A percentile compares a stretch with the other conserved stretches of the same genome.
phyloP scores from a whole-genome alignment of 2,113 vertebrate species.

The Chunga burmeisteri region DNA sequence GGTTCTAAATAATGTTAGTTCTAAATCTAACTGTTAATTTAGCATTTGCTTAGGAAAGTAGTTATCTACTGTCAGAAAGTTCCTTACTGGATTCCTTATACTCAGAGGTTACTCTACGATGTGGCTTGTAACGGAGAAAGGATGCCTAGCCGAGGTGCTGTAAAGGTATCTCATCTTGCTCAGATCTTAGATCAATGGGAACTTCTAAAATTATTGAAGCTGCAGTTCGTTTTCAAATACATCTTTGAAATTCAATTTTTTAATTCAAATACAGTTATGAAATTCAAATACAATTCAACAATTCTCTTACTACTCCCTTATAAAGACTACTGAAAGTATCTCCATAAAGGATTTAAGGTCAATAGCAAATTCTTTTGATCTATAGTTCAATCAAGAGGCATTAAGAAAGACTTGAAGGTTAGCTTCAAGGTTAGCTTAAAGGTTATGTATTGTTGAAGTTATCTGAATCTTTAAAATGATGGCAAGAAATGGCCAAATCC shows the following conservation, averaged over 20 bases:
- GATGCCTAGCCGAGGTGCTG: background rate
- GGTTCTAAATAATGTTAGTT: conserved; percentile 1
- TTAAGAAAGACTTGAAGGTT: background rate
- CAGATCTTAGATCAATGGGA: background rate
- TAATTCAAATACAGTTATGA: background rate
- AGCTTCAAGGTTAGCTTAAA: background rate
- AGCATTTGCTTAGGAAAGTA: background rate
- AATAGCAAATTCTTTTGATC: background rate
- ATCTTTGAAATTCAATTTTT: background rate
- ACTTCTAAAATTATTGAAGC: background rate
- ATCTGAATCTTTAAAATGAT: background rate
- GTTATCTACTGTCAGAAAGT: background rate
- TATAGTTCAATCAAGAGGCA: background rate
- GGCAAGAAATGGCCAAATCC: background rate
- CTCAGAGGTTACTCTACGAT: background rate
- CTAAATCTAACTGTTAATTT: conserved; percentile 33
- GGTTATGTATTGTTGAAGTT: background rate
- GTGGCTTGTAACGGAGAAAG: background rate
- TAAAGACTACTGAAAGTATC: background rate
- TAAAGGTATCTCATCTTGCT: background rate
- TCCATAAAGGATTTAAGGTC: background rate
- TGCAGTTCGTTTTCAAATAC: background rate
- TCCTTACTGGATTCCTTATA: background rate
- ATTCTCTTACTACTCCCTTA: background rate
- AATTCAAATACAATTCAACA: background rate